These are phyloP conservation scores for Meta bourneti DNA, from an alignment of 2,888 invertebrate genomes.

Conservation along the genomic window DNA sequence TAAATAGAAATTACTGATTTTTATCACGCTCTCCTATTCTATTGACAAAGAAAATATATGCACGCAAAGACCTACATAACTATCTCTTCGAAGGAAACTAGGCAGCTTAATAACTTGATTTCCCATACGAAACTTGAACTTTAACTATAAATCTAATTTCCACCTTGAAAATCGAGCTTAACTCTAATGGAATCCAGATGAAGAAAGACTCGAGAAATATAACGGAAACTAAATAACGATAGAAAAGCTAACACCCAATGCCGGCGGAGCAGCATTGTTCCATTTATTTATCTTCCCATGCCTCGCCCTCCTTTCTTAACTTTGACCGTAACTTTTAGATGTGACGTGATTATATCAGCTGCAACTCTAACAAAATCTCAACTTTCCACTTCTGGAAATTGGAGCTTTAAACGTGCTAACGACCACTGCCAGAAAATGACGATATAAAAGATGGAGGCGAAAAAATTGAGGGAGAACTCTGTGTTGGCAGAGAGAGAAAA, in stretches of 20 bases:
- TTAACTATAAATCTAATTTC: no score
- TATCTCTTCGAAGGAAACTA: background rate
- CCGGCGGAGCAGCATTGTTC: background rate
- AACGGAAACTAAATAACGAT: background rate
- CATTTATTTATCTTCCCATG: constrained; percentile 7
- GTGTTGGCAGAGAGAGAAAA: background rate
- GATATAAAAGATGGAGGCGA: background rate
- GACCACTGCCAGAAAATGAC: constrained; percentile 5
- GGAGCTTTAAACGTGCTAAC: constrained; percentile 30
- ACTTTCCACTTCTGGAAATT: constrained; percentile 36
- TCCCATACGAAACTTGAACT: background rate
- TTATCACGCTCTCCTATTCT: no score
- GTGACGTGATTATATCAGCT: constrained; percentile 49
- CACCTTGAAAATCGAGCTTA: no score
- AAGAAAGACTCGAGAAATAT: background rate
- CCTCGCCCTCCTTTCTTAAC: constrained; percentile 12
- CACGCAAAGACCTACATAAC: background rate
- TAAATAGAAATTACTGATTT: no score
- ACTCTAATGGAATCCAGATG: background rate
- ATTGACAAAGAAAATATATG: background rate
- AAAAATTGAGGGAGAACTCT: background rate
- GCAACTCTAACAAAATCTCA: constrained; percentile 34
- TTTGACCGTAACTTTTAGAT: constrained; percentile 41
- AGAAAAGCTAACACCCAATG: background rate
- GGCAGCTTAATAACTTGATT: background rate